Evolutionary conservation across 2,797 vertebrate species (phyloP).

Genomic region (Thamnophis elegans): DNA sequence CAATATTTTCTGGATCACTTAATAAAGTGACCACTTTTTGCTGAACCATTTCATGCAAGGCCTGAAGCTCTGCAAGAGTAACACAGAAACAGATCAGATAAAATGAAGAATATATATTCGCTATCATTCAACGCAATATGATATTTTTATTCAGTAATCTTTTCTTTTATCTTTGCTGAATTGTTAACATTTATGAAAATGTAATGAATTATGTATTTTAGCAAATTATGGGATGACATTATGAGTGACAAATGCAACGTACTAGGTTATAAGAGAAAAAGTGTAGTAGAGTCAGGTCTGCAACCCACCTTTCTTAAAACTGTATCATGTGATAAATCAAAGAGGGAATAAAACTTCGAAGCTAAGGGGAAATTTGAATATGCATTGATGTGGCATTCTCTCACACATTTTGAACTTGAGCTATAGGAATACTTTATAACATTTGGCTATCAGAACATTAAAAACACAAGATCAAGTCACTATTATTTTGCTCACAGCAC

Average conservation of each 20-base stretch:
- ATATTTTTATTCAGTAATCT: not conserved
- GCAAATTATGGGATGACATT: not conserved
- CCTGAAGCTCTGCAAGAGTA: slow-evolving; percentile 85
- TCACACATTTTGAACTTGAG: not conserved
- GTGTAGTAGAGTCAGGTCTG: not conserved
- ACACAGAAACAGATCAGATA: not conserved
- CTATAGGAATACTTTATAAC: not conserved
- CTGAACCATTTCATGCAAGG: slow-evolving; percentile 98
- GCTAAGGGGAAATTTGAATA: not conserved
- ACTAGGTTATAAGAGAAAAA: not conserved
- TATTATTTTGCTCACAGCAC: not conserved
- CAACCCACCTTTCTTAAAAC: not conserved
- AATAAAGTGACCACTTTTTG: slow-evolving; percentile 98
- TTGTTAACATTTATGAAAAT: not conserved
- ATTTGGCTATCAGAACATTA: not conserved
- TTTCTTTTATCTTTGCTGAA: not conserved
- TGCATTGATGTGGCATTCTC: not conserved
- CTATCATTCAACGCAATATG: not conserved
- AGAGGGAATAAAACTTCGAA: not conserved
- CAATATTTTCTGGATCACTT: slow-evolving; percentile 97
- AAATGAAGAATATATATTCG: not conserved
- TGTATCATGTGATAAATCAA: not conserved
- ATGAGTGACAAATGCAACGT: not conserved
- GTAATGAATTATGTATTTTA: not conserved
- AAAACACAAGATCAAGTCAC: not conserved